A percentile compares a stretch with the other conserved stretches of the same genome.
phyloP scores from a whole-genome alignment of 2,888 invertebrate species.

The Apoderus coryli region DNA sequence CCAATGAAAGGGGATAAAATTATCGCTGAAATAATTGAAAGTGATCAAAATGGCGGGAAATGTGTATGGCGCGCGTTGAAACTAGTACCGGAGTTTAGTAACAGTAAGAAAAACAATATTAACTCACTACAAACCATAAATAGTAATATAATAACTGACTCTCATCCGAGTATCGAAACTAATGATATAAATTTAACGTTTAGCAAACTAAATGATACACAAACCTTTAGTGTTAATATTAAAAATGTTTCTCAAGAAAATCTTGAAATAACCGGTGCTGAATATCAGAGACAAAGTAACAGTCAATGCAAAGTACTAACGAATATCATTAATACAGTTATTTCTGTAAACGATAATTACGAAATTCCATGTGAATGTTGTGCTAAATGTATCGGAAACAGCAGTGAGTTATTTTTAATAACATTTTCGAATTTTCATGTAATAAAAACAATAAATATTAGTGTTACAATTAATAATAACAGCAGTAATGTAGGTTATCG shows the following conservation, averaged over 20 bases:
- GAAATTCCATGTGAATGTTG: conserved; percentile 33
- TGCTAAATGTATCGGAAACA: conserved; percentile 44
- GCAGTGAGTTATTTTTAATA: conserved; percentile 45
- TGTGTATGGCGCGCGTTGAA: conserved; percentile 45
- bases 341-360: conserved; percentile 23
- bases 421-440: conserved; percentile 46
- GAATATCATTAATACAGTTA: conserved; percentile 30
- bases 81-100: conserved; percentile 26
- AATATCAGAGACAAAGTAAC: conserved; percentile 37
- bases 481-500: not conserved
- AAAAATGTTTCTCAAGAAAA: conserved; percentile 31
- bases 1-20: conserved; percentile 48
- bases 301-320: conserved; percentile 21
- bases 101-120: conserved; percentile 11
- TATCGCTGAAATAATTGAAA: conserved; percentile 55
- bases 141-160: conserved; percentile 23
- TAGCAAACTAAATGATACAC: conserved; percentile 31
- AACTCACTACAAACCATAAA: conserved; percentile 7
- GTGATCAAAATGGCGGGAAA: conserved; percentile 41
- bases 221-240: conserved; percentile 35
- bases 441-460: conserved; percentile 41
- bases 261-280: conserved; percentile 36
- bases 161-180: conserved; percentile 36
- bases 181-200: conserved; percentile 33
- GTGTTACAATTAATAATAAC: conserved; percentile 24